Evolutionary conservation across 37 sponge, comb jelly and placozoan genomes (phyloP).

Genomic region (Tethya wilhelma): DNA sequence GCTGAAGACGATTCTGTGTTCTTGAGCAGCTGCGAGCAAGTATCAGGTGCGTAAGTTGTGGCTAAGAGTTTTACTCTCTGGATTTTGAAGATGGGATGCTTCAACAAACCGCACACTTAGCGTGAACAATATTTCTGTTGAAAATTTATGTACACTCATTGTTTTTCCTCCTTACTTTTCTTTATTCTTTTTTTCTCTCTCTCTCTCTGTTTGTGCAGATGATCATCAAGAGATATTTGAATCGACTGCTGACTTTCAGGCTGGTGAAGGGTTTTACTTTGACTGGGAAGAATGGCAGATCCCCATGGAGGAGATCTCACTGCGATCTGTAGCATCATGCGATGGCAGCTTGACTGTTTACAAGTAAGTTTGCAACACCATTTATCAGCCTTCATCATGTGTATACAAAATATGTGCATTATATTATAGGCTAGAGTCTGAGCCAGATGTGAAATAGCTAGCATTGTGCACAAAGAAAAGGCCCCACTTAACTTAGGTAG

Average conservation of each 20-base stretch:
- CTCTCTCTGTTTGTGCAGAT: background rate
- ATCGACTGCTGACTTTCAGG: background rate
- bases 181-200: background rate
- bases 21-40: slow-evolving; percentile 10
- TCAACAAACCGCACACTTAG: too few relatives aligned
- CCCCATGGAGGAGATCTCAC: slow-evolving; percentile 19
- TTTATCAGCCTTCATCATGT: too few relatives aligned
- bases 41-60: background rate
- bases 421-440: too few relatives aligned
- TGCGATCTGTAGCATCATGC: slow-evolving; percentile 2
- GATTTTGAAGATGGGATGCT: too few relatives aligned
- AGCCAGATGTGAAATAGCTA: too few relatives aligned
- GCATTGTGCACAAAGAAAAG: too few relatives aligned
- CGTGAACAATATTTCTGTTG: background rate
- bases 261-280: too few relatives aligned
- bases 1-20: slow-evolving; percentile 41
- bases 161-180: slow-evolving; percentile 11
- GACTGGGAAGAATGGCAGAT: slow-evolving; percentile 48
- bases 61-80: too few relatives aligned
- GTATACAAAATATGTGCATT: too few relatives aligned
- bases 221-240: background rate
- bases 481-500: too few relatives aligned
- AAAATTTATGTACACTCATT: background rate
- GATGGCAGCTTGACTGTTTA: slow-evolving; percentile 25
- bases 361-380: slow-evolving; percentile 12